Percentiles rank a stretch among this genome's conserved stretches.
Conservation (phyloP, 2,888 invertebrate species). For the Drosophila infuscata region DNA sequence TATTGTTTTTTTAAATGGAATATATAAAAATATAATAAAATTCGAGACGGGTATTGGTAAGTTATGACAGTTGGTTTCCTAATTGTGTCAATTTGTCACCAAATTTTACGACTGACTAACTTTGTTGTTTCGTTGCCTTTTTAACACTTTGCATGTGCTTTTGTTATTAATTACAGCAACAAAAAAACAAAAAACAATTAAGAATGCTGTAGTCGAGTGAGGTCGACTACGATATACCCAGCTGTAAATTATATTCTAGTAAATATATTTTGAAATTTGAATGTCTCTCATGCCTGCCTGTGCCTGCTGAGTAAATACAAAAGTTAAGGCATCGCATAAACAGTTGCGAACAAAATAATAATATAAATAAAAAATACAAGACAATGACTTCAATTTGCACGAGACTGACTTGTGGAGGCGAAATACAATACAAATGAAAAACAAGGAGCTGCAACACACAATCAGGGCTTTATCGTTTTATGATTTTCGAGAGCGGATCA, state of each 20-base stretch:
- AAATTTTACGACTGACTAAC: not conserved
- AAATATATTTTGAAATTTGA: not conserved
- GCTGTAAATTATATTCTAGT: not conserved
- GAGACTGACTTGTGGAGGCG: constrained; percentile 35
- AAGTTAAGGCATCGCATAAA: not conserved
- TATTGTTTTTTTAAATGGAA: not conserved
- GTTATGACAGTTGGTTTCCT: constrained; percentile 3
- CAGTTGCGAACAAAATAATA: not conserved
- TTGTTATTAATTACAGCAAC: not conserved
- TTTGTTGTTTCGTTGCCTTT: not conserved
- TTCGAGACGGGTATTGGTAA: constrained; percentile 39
- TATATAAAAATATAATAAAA: constrained; percentile 32
- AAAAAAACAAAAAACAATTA: not conserved
- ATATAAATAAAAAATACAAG: constrained; percentile 17
- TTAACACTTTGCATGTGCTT: not conserved
- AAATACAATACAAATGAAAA: not conserved
- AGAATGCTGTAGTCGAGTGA: not conserved
- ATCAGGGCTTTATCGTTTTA: not conserved
- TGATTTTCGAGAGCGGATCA: not conserved
- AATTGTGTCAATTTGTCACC: constrained; percentile 8
- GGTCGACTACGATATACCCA: not conserved
- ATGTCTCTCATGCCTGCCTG: not conserved
- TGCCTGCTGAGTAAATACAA: too few species aligned
- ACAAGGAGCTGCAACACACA: constrained; percentile 12
- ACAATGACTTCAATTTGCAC: constrained; percentile 47